Base-by-base conservation (phyloP, 2,797 vertebrate species). In the Megaceryle alcyon region DNA sequence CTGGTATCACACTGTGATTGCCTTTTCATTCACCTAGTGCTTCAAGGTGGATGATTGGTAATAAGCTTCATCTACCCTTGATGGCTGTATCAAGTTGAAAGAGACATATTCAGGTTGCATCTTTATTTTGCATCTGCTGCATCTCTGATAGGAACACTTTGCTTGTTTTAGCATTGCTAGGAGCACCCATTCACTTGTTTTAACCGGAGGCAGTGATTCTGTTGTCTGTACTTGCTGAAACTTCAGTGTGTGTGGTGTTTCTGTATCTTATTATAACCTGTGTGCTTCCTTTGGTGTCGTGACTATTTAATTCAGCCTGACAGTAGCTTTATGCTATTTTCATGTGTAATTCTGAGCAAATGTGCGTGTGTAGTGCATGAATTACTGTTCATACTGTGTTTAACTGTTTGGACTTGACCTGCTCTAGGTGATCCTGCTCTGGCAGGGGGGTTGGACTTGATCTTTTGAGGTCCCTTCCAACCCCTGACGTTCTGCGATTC, bases 11-110 rank as follows among this genome's bases (percentile, higher is more conserved):
- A 2, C 73, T 70, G 49, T 54, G 63, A 95, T 90, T 95, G 91
- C 70, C 56, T 95, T 96, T 94, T 94, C 73, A 41, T 85, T 93
- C 93, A 64, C 4, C 0, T 66, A 60, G 60, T 80, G 1, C 64
- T 90, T 94, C 83, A 93, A 89, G 92, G 92, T 94, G 83, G 88
- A 86, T 96, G 92, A 64, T 85, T 80, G n/a, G 88, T 88, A 92
- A 94, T 92, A 80, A 96, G 81, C 75, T 92, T 92, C 66, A 23
- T 79, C 59, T 90, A 48, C 60, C 23, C 84, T 43, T 84, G 79
- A 94, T 91, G 88, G 54, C 82, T 95, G 19, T 86, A 54, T 95
- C 82, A 82, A 29, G 65, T 25, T 86, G 82, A 91, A 48, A 92
- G 64, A 82, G 83, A 37, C 4, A 1, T 77, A 80, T 71, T 86